Evolutionary conservation across 2,797 vertebrate species (phyloP).

Genomic region (Cheirogaleus major): DNA sequence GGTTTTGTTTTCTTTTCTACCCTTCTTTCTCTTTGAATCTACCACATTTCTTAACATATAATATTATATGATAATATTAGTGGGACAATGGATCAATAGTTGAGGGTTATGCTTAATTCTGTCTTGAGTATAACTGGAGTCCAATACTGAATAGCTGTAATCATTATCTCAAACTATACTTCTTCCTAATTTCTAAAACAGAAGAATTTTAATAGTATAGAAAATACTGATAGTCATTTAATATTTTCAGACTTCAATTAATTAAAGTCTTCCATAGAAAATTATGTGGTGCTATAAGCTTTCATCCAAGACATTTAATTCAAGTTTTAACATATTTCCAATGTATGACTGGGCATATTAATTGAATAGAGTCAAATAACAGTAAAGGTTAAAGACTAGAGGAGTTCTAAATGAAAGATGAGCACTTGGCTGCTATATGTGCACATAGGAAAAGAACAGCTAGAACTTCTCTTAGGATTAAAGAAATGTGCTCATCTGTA

Average conservation of each 20-base stretch:
- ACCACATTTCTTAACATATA: neutral
- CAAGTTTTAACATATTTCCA: conserved; percentile 70
- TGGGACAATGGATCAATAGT: neutral
- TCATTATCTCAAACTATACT: neutral
- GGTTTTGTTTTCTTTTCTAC: neutral
- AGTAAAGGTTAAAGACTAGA: conserved; percentile 70
- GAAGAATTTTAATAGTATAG: conserved; percentile 54
- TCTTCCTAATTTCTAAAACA: conserved; percentile 42
- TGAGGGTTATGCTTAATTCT: neutral
- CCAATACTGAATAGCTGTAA: neutral
- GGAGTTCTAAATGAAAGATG: conserved; percentile 52
- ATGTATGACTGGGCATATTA: conserved; percentile 65
- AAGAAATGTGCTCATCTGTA: neutral
- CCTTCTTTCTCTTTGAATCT: neutral
- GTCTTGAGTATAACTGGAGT: neutral
- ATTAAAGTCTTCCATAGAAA: conserved; percentile 68
- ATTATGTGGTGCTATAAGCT: conserved; percentile 61
- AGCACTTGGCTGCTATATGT: neutral
- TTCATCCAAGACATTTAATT: conserved; percentile 72
- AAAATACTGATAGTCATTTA: conserved; percentile 66
- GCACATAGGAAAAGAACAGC: neutral
- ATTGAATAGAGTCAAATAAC: conserved; percentile 62
- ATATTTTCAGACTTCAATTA: conserved; percentile 65
- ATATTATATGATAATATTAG: conserved; percentile 12
- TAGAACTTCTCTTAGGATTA: neutral